Base-by-base conservation (phyloP, 1,140 invertebrate genomes). In the Papilio helenus region DNA sequence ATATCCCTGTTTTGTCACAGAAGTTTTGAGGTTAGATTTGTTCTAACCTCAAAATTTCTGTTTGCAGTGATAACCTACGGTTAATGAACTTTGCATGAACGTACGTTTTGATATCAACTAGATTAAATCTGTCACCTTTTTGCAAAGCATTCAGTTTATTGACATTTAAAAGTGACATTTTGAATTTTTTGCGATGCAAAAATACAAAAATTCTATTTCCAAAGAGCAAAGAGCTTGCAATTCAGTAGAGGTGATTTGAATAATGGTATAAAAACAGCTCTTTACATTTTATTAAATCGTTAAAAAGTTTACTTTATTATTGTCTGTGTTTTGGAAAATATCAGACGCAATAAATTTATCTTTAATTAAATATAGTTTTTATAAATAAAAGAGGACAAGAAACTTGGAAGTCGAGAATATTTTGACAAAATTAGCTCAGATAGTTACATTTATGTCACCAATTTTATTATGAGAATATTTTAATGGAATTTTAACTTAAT, bases 111-210 rank as follows among this genome's bases (percentile, higher is more conserved):
- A 20, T 18, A 18, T 51, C 16, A 51, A 18, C 1, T 39, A 8
- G 7, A 7, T 5, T 51, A 5, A n/a, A 7, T 51, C 18, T 18
- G 4, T 18, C 16, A 51, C 18, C 3, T 18, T 4, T 51, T 14
- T 51, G 49, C 49, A 51, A 51, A 51, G 18, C 5, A n/a, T 68
- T 34, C 74, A 72, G 80, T 76, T 74, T 78, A 82, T 84, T 86
- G 81, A 84, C 82, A 83, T 80, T 78, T 79, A 29, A 20, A 84
- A 84, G 84, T 81, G 81, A 76, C 34, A 55, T 74, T 82, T 83
- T 82, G 81, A 84, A 84, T 85, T 79, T 79, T 79, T 81, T 82
- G 82, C 86, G 61, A 82, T 85, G 76, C 79, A 84, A 81, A 73
- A 72, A 51, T n/a, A 49, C 23, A 49, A 49, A 44, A 20, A 34